These are phyloP conservation scores for Prinia subflava DNA, from an alignment of 2,113 vertebrate species.

Conservation along the genomic window DNA sequence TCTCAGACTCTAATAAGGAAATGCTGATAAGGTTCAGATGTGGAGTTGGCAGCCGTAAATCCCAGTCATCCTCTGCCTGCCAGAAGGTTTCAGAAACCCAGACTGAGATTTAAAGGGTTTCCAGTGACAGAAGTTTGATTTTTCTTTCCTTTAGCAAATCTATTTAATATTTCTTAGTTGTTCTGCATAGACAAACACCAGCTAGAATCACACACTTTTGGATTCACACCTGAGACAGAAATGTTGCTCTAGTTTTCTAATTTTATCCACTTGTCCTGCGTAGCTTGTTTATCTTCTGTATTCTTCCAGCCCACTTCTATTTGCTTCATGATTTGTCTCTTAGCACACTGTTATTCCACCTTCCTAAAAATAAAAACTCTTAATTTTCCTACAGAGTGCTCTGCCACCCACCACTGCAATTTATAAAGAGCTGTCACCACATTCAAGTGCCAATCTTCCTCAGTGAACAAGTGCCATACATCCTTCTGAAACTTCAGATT, in stretches of 20 bases:
- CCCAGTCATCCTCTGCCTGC: not conserved
- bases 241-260: not conserved
- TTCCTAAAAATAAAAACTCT: constrained; percentile 3
- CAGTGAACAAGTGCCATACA: not conserved
- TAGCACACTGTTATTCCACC: not conserved
- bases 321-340: not conserved
- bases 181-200: not conserved
- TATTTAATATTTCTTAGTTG: not conserved
- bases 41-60: not conserved
- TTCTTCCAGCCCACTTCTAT: not conserved
- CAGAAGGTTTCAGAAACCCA: not conserved
- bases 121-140: not conserved
- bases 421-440: not conserved
- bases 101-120: not conserved
- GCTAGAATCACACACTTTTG: not conserved
- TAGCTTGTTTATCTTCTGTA: not conserved
- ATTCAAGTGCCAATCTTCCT: not conserved
- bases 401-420: not conserved
- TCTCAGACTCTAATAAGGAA: not conserved
- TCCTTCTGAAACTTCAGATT: not conserved
- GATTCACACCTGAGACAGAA: not conserved
- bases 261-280: not conserved
- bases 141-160: not conserved
- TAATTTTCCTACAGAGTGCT: not conserved
- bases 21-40: not conserved